A percentile compares a stretch with the other conserved stretches of the same genome.
These are phyloP conservation scores for Tyto alba DNA, from an alignment of 2,113 vertebrate species.

Conservation along the genomic window DNA sequence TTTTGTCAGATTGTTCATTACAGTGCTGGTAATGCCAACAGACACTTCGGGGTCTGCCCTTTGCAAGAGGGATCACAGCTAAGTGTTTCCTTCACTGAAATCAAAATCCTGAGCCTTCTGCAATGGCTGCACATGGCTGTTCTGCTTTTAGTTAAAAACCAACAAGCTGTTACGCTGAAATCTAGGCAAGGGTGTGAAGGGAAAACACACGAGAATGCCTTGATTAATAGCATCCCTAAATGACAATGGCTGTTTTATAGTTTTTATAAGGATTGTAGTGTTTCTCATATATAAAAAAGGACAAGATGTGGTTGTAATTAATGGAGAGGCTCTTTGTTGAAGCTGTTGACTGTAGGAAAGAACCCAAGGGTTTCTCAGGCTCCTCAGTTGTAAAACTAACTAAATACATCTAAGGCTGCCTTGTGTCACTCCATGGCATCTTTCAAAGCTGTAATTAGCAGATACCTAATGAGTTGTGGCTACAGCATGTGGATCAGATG, in stretches of 20 bases:
- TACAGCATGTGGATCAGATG: neutral
- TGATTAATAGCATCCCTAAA: conserved; percentile 54
- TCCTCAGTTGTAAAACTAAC: conserved; percentile 27
- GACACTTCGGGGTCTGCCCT: neutral
- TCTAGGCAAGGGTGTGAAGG: neutral
- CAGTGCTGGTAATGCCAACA: neutral
- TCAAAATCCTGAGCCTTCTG: neutral
- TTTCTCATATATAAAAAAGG: conserved; percentile 16
- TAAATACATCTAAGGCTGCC: neutral
- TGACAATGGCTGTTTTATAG: conserved; percentile 28
- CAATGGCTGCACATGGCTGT: neutral
- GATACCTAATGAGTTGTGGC: conserved; percentile 21
- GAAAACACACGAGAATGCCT: neutral
- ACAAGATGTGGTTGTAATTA: conserved; percentile 41
- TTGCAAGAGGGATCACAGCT: neutral
- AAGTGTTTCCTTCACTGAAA: neutral
- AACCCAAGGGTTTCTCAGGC: neutral
- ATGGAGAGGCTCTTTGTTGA: conserved; percentile 10
- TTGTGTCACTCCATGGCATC: neutral
- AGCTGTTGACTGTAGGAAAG: conserved; percentile 24
- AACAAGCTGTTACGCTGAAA: neutral
- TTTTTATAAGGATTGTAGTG: neutral
- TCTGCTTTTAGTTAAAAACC: neutral
- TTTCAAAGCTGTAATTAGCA: conserved; percentile 45
- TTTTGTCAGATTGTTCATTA: neutral